A percentile compares a stretch with the other conserved stretches of the same genome.
phyloP scores from a whole-genome alignment of 37 sponge, comb jelly and placozoan species.

The Amphimedon queenslandica region DNA sequence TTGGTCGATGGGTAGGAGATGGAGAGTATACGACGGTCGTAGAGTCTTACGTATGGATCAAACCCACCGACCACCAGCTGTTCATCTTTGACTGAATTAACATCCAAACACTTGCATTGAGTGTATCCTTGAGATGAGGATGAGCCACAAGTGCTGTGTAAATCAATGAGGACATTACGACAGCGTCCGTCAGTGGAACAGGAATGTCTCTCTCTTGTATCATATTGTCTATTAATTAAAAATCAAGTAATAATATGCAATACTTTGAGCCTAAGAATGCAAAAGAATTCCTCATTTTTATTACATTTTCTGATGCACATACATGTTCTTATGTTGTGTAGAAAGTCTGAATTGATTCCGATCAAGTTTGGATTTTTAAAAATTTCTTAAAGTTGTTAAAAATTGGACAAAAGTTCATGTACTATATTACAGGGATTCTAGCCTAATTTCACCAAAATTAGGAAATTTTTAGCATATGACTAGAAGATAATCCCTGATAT shows the following conservation, averaged over 20 bases:
- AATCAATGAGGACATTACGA: slow-evolving; percentile 68
- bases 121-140: slow-evolving; percentile 2
- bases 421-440: no score
- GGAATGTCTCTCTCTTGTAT: slow-evolving; percentile 72
- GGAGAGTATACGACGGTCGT: slow-evolving; percentile 72
- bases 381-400: no score
- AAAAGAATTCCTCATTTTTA: no score
- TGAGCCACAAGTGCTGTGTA: slow-evolving; percentile 21
- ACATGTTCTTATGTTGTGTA: no score
- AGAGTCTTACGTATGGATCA: slow-evolving; percentile 80
- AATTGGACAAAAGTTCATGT: no score
- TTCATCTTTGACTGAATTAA: slow-evolving; percentile 75
- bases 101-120: slow-evolving; percentile 84
- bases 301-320: no score
- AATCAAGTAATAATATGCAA: background rate
- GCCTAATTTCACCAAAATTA: no score
- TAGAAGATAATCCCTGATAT: background rate
- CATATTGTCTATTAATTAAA: slow-evolving; percentile 82
- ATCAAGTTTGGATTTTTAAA: no score
- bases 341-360: no score
- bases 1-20: background rate
- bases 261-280: background rate
- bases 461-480: no score
- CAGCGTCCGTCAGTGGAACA: slow-evolving; percentile 46
- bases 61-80: slow-evolving; percentile 80